Percentiles rank a stretch among this genome's conserved stretches.
These are phyloP conservation scores for Megastigmus dorsalis DNA, from an alignment of 2,888 invertebrate species.

Conservation along the genomic window DNA sequence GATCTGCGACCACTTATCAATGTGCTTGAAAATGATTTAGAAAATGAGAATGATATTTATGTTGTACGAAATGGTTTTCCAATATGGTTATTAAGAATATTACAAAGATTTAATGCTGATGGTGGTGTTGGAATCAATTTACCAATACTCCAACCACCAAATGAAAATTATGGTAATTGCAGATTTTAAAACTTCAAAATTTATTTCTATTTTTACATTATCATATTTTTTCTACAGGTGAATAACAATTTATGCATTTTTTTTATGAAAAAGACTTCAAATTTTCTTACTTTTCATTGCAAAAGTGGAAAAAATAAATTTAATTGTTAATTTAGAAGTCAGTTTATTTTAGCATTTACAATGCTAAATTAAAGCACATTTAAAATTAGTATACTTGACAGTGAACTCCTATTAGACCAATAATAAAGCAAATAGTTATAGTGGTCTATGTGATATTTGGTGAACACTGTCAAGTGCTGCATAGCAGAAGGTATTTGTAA, in stretches of 20 bases:
- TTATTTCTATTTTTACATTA: neutral
- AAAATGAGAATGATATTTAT: constrained; percentile 70
- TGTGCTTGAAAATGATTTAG: constrained; percentile 66
- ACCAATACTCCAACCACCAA: constrained; percentile 21
- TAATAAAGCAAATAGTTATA: constrained; percentile 9
- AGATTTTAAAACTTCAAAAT: neutral
- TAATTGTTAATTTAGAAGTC: constrained; percentile 7
- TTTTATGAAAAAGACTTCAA: neutral
- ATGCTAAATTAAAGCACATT: neutral
- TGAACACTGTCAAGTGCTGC: constrained; percentile 13
- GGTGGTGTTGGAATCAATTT: constrained; percentile 50
- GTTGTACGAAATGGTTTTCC: constrained; percentile 67
- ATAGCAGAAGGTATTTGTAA: neutral
- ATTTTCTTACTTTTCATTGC: neutral
- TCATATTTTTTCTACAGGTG: constrained; percentile 2
- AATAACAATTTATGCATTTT: constrained; percentile 14
- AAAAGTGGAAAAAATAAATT: neutral
- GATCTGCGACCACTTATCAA: constrained; percentile 66
- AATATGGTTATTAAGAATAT: constrained; percentile 65
- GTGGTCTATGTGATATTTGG: constrained; percentile 34
- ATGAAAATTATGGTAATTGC: constrained; percentile 39
- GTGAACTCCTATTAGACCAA: constrained; percentile 28
- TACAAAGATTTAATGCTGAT: constrained; percentile 60
- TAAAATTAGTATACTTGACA: constrained; percentile 12
- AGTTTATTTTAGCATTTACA: constrained; percentile 1